Base-by-base conservation (phyloP, 2,888 invertebrate species). In the Andrena minutula region DNA sequence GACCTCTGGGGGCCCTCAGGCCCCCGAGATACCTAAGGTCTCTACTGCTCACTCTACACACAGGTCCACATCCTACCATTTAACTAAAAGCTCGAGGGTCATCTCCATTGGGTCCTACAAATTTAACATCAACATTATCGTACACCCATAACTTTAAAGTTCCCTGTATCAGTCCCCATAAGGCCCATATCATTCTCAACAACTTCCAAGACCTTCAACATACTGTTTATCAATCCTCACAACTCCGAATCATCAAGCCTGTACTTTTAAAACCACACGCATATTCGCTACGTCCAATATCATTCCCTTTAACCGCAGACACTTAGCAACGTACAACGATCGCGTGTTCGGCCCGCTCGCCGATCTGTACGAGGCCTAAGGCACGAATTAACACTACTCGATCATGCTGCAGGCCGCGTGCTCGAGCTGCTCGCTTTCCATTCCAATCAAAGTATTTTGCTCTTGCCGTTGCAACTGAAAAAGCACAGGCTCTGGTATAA, bases 371-470 rank as follows among this genome's bases (percentile, higher is more conserved):
- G 61, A 66, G 63, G 80, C 80, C 80, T 32, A 66, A 68, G 79
- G 80, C 73, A 58, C 73, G 79, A 81, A 73, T 73, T 79, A 79
- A 69, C 73, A 68, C 53, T 58, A 60, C 28, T 68, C 78, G 74
- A 68, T 70, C 64, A 65, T 70, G 60, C 78, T 66, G 58, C 64
- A 53, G 26, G 35, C 68, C 73, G 68, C 73, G 66, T 74, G 73
- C 32, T 47, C 32, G 47, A 58, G 64, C 83, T 69, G 76, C 80
- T 68, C 70, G 79, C 86, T 86, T 88, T 87, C 82, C 79, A 79
- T 84, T 83, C 85, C 84, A 74, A 85, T 83, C 81, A 60, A 75
- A 69, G 53, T 83, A 76, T 79, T 78, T 78, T 71, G 69, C 61
- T 66, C 61, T 32, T 71, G 32, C 69, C n/a, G 28, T 30, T 53